These are phyloP conservation scores for Malurus cyaneus DNA, from an alignment of 2,113 vertebrate genomes.

Conservation along the genomic window DNA sequence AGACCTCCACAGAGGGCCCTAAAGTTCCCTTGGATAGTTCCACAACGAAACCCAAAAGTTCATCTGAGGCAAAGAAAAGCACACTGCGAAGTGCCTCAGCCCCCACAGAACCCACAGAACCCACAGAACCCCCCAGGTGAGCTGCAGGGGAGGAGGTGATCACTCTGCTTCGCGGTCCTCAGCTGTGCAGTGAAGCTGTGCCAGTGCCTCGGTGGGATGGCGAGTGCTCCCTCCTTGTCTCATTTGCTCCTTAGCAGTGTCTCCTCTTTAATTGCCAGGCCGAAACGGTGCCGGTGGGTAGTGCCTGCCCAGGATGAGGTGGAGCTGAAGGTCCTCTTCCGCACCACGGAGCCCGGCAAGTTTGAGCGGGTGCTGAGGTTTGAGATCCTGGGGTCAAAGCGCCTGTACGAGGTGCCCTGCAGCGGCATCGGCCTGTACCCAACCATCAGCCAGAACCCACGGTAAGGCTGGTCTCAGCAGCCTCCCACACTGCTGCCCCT, in stretches of 20 bases:
- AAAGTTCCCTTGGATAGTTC: not conserved
- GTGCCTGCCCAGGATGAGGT: constrained; percentile 78
- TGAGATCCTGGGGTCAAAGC: constrained; percentile 81
- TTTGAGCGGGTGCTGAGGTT: constrained; percentile 85
- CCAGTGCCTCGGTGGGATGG: not conserved
- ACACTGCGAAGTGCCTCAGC: rapidly evolving
- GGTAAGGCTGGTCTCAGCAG: constrained; percentile 65
- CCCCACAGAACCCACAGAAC: constrained; percentile 55
- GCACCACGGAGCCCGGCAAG: constrained; percentile 66
- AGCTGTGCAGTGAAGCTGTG: rapidly evolving
- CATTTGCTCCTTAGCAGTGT: not conserved
- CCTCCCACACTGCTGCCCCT: not conserved
- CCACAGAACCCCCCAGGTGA: constrained; percentile 71
- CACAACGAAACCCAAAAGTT: not conserved
- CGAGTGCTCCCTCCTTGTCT: not conserved
- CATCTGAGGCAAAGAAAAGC: not conserved
- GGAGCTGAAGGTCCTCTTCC: constrained; percentile 78
- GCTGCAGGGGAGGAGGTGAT: not conserved
- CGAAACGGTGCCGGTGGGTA: constrained; percentile 83
- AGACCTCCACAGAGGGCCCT: not conserved
- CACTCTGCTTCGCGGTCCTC: not conserved
- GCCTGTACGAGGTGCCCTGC: constrained; percentile 81
- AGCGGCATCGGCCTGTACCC: constrained; percentile 82
- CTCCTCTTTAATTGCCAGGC: constrained; percentile 44
- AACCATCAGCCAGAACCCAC: constrained; percentile 79